Conservation (phyloP, 2,797 vertebrate genomes). For the Lutjanus campechanus region DNA sequence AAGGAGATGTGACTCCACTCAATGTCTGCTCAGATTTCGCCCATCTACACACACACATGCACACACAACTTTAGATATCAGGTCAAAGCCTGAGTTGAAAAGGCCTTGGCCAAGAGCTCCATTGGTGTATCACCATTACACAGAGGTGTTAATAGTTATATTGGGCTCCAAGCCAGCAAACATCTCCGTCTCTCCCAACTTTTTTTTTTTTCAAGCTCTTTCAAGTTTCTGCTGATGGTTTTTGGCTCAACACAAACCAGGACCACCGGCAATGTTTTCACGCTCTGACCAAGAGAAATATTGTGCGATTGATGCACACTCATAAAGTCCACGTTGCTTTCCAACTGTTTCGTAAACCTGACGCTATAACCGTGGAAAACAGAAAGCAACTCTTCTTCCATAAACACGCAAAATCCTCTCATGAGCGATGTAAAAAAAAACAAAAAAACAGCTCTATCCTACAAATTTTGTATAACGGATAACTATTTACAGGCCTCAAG, state of each 20-base stretch:
- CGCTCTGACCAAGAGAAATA: conserved; percentile 59
- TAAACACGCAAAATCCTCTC: not conserved
- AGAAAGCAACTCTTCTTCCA: not conserved
- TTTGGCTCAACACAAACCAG: conserved; percentile 27
- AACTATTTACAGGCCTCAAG: too few species aligned
- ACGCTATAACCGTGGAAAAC: not conserved
- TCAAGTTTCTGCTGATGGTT: conserved; percentile 50
- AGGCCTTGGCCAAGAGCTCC: conserved; percentile 50
- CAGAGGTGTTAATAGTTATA: conserved; percentile 73
- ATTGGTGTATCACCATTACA: conserved; percentile 66
- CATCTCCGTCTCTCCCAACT: conserved; percentile 9
- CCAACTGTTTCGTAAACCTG: conserved; percentile 28
- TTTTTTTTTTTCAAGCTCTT: conserved; percentile 44
- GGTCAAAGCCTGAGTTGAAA: conserved; percentile 46
- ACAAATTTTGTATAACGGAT: conserved; percentile 10
- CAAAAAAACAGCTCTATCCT: conserved; percentile 3
- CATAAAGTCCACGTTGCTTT: conserved; percentile 5
- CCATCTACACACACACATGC: conserved; percentile 35
- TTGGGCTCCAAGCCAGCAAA: conserved; percentile 51
- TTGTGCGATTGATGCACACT: conserved; percentile 18
- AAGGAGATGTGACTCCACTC: conserved; percentile 65
- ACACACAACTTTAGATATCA: conserved; percentile 35
- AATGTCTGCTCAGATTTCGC: conserved; percentile 64
- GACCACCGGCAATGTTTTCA: conserved; percentile 37
- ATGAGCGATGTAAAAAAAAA: not conserved